phyloP scores from a whole-genome alignment of 92 coral and sea anemone genomes.

The Siderastrea siderea region DNA sequence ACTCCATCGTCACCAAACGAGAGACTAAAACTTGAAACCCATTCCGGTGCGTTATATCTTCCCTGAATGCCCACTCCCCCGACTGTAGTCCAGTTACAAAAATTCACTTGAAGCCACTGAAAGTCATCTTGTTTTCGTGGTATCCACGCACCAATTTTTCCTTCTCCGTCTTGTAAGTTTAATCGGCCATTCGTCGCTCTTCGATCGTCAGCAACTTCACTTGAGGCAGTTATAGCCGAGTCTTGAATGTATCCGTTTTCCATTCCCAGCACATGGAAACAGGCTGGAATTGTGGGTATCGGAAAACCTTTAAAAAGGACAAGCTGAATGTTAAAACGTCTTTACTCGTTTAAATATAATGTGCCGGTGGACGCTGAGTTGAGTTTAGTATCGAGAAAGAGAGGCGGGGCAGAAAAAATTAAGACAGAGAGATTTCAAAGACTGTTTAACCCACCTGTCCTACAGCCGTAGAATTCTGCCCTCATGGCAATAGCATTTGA shows the following conservation, averaged over 20 bases:
- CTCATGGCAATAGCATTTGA: neutral
- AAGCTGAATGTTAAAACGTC: neutral
- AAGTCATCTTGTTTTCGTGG: neutral
- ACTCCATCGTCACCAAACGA: neutral
- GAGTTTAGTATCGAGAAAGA: neutral
- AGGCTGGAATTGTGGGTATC: neutral
- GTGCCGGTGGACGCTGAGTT: no score
- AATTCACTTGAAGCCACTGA: neutral
- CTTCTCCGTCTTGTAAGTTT: neutral
- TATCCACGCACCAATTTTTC: neutral
- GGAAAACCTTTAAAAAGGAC: neutral
- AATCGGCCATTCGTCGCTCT: neutral
- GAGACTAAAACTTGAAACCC: neutral
- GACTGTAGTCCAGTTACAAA: neutral
- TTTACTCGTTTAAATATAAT: no score
- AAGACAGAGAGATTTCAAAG: neutral
- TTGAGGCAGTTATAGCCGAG: conserved; percentile 1
- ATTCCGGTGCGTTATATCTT: neutral
- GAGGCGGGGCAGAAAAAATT: neutral
- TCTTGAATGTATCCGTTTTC: neutral
- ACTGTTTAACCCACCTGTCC: neutral
- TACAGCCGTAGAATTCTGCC: neutral
- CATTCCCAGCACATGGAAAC: neutral
- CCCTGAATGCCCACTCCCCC: neutral
- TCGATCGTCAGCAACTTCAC: neutral